Percentiles rank a stretch among this genome's conserved stretches.
Conservation (phyloP, 2,888 invertebrate species). For the Ethmia dodecea region DNA sequence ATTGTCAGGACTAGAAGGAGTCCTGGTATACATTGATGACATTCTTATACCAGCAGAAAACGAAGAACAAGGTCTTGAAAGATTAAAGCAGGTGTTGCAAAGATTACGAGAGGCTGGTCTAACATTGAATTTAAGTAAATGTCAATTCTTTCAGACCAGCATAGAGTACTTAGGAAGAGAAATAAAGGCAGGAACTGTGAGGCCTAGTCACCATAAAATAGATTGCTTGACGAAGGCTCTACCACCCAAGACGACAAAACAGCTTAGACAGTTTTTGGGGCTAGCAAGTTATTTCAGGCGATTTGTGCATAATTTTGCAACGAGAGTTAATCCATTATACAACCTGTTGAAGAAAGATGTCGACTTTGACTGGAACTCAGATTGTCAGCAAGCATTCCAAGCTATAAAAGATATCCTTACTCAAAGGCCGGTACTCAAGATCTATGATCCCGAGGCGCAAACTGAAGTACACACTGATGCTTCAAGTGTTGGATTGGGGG, state of each 20-base stretch:
- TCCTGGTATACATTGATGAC: slow-evolving; percentile 7
- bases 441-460: not conserved
- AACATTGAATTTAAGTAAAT: slow-evolving; percentile 5
- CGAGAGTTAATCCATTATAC: not conserved
- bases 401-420: not conserved
- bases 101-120: not conserved
- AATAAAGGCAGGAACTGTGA: not conserved
- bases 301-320: slow-evolving; percentile 3
- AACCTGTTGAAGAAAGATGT: not conserved
- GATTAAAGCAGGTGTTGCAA: not conserved
- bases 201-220: slow-evolving; percentile 2
- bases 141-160: slow-evolving; percentile 3
- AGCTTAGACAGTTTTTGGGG: slow-evolving; percentile 1
- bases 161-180: too few species aligned
- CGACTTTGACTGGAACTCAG: not conserved
- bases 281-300: slow-evolving; percentile 2
- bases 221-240: not conserved
- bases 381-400: slow-evolving; percentile 1
- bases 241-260: not conserved
- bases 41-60: not conserved
- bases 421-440: not conserved
- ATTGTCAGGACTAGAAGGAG: too few species aligned
- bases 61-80: not conserved
- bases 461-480: slow-evolving; percentile 7
- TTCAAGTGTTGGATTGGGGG: not conserved